phyloP scores from a whole-genome alignment of 2,888 invertebrate genomes.

The Melieria picta region DNA sequence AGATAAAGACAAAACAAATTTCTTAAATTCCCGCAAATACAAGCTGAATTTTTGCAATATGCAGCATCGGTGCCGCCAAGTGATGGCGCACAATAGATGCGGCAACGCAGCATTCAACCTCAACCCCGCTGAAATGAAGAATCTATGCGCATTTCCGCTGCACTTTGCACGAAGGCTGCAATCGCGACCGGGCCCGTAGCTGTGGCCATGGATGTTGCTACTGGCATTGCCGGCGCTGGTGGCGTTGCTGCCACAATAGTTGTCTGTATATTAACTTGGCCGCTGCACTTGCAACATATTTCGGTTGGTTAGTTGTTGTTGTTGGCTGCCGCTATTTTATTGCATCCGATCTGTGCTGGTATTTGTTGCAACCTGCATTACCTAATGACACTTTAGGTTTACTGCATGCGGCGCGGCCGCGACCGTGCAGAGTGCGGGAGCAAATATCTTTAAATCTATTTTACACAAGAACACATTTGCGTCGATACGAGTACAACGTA shows the following conservation, averaged over 20 bases:
- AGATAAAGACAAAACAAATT: conserved; percentile 41
- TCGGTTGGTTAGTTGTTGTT: background rate
- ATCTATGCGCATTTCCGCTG: conserved; percentile 28
- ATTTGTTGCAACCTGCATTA: background rate
- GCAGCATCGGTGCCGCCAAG: background rate
- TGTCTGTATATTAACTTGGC: background rate
- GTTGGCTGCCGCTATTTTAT: background rate
- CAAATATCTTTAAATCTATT: conserved; percentile 48
- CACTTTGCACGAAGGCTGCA: background rate
- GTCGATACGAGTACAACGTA: conserved; percentile 9
- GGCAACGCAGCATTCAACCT: background rate
- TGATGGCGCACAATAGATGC: no score
- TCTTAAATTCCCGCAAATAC: conserved; percentile 35
- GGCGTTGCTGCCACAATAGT: background rate
- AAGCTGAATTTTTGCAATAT: conserved; percentile 24
- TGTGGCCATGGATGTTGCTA: background rate
- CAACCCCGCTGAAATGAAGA: conserved; percentile 4
- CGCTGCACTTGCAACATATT: background rate
- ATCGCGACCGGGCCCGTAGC: background rate
- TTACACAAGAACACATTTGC: conserved; percentile 29
- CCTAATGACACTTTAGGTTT: conserved; percentile 34
- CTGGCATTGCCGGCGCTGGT: background rate
- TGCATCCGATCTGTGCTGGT: background rate
- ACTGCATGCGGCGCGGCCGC: conserved; percentile 7
- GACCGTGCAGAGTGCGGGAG: conserved; percentile 44